Percentiles rank a stretch among this genome's conserved stretches.
phyloP scores from a whole-genome alignment of 2,888 invertebrate species.

The Cephonodes hylas region DNA sequence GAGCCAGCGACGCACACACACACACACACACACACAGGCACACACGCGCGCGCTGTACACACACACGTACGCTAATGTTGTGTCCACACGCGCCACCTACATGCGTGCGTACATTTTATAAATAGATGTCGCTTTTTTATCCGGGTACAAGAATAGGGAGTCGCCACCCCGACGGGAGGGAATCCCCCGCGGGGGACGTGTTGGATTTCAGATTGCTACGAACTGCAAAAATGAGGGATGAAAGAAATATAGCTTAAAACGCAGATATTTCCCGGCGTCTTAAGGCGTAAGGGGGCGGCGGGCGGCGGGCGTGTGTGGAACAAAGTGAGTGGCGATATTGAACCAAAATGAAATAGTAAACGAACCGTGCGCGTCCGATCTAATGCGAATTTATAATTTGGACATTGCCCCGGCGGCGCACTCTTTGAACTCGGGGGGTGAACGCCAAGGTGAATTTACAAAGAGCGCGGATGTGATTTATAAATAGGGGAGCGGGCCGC shows the following conservation, averaged over 20 bases:
- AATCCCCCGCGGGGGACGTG: conserved; percentile 78
- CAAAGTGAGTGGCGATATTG: conserved; percentile 81
- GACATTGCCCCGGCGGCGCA: conserved; percentile 73
- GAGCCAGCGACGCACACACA: conserved; percentile 70
- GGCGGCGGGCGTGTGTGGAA: conserved; percentile 76
- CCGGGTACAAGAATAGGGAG: conserved; percentile 79
- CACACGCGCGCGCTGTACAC: conserved; percentile 2
- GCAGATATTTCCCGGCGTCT: conserved; percentile 82
- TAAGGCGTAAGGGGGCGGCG: conserved; percentile 66
- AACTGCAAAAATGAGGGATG: conserved; percentile 83
- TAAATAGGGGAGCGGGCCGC: conserved; percentile 59
- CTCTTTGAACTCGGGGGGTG: conserved; percentile 77
- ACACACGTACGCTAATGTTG: conserved; percentile 55
- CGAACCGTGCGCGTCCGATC: conserved; percentile 81
- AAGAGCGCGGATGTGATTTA: conserved; percentile 75
- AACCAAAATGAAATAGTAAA: conserved; percentile 81
- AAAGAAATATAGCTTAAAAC: conserved; percentile 83
- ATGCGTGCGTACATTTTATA: conserved; percentile 78
- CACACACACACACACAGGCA: conserved; percentile 35
- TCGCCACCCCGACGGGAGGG: conserved; percentile 67
- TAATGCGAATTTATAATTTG: conserved; percentile 82
- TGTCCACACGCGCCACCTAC: conserved; percentile 68
- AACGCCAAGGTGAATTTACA: conserved; percentile 67
- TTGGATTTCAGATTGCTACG: conserved; percentile 82
- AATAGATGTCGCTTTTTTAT: conserved; percentile 82